Percentiles rank a stretch among this genome's conserved stretches.
phyloP scores from a whole-genome alignment of 2,113 vertebrate genomes.

The Sylvilagus bachmani region DNA sequence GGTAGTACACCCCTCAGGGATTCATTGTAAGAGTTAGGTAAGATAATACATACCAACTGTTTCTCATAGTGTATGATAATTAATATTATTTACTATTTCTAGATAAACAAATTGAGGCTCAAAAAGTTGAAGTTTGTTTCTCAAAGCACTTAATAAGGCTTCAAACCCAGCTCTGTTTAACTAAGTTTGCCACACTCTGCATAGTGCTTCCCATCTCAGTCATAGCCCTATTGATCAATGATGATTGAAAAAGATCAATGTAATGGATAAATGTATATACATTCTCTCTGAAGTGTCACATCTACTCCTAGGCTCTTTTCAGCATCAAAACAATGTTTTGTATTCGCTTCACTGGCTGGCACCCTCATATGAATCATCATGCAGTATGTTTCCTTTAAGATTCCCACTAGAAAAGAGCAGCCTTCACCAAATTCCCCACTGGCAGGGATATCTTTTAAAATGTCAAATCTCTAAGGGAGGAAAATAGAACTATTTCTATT shows the following conservation, averaged over 20 bases:
- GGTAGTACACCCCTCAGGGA: not conserved
- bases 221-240: not conserved
- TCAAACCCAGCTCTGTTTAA: constrained; percentile 8
- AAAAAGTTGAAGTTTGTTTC: not conserved
- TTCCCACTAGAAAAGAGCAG: constrained; percentile 69
- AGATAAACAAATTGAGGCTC: not conserved
- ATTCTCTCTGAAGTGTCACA: not conserved
- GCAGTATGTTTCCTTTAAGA: constrained; percentile 45
- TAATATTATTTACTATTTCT: not conserved
- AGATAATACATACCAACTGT: not conserved
- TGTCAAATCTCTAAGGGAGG: constrained; percentile 64
- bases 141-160: not conserved
- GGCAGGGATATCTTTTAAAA: constrained; percentile 67
- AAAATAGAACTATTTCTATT: constrained; percentile 81
- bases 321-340: constrained; percentile 54
- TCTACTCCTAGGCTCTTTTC: constrained; percentile 19
- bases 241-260: constrained; percentile 56
- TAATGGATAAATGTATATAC: not conserved
- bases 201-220: not conserved
- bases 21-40: not conserved
- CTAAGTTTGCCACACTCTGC: not conserved
- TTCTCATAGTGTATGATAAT: not conserved
- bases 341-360: constrained; percentile 57
- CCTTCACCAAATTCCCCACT: constrained; percentile 53
- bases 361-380: constrained; percentile 46